Base-by-base conservation (phyloP, 1,140 invertebrate species). In the Sarcophaga peregrina region DNA sequence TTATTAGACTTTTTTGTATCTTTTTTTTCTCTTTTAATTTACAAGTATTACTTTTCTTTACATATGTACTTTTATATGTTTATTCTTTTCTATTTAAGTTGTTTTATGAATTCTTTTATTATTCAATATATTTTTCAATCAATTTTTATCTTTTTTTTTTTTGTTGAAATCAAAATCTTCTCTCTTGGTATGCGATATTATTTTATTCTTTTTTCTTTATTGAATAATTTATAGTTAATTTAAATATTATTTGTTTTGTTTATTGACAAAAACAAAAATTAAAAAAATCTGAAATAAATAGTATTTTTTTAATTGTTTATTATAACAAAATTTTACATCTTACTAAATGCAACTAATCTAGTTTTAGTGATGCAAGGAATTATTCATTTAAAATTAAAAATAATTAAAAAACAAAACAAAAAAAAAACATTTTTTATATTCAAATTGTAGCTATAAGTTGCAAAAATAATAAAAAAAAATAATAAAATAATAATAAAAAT, bases 401-500 rank as follows among this genome's bases (percentile, higher is more conserved):
- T n/a, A n/a, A n/a, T n/a, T n/a, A n/a, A n/a, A n/a, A n/a, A n/a
- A n/a, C n/a, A n/a, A n/a, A n/a, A n/a, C n/a, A n/a, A n/a, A n/a
- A n/a, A n/a, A n/a, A n/a, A n/a, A n/a, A 15, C 58, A 68, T 68
- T 68, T 68, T 68, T n/a, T 68, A 68, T 68, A 68, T 68, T 68
- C 1, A 37, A 37, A 37, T 37, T 25, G 62, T 68, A 68, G 62
- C 62, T 68, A 20, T 68, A 68, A 68, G 62, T 68, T 68, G 62
- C 62, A 68, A 68, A 62, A 62, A 2, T 8, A 68, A 13, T 15
- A n/a, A 58, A 13, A 58, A 15, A 58, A n/a, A 58, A 58, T 3
- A 58, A 58, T 37, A 37, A 37, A 37, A 37, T 37, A 37, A 37
- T 37, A 37, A 37, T 37, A 37, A 37, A 37, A 13, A 68, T 68